Percentiles rank a stretch among this genome's conserved stretches.
phyloP scores from a whole-genome alignment of 2,797 vertebrate genomes.

The Pseudotriccus pelzelni region DNA sequence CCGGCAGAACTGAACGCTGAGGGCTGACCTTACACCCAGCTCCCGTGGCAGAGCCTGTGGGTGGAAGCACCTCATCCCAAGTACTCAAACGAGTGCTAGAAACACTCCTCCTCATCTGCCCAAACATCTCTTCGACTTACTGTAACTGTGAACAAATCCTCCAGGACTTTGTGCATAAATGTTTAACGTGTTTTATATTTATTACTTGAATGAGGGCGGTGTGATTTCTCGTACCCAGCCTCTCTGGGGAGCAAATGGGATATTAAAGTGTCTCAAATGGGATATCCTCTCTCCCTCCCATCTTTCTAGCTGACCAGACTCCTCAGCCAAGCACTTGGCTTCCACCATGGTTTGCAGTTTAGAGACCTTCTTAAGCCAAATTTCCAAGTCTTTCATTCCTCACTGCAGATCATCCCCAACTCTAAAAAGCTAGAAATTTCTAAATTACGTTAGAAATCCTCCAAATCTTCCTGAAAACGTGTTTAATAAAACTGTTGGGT shows the following conservation, averaged over 20 bases:
- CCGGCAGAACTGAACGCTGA: background rate
- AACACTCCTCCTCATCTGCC: slow-evolving; percentile 8
- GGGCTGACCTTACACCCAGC: rapidly evolving
- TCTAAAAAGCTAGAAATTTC: background rate
- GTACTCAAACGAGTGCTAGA: background rate
- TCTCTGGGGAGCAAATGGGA: background rate
- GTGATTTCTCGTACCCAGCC: background rate
- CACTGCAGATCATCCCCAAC: background rate
- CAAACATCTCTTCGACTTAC: background rate
- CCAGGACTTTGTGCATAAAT: background rate
- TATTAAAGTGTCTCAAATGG: background rate
- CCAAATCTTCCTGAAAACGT: background rate
- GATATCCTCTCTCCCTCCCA: background rate
- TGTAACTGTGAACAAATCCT: background rate
- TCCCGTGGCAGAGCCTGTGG: background rate
- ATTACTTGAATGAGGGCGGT: background rate
- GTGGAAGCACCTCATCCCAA: background rate
- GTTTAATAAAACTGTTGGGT: background rate
- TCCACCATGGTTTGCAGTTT: background rate
- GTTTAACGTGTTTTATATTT: background rate
- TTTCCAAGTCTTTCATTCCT: background rate
- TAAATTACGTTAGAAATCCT: background rate
- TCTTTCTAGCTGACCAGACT: background rate
- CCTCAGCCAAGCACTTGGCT: background rate
- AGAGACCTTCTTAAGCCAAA: background rate